Conservation (phyloP, 2,797 vertebrate species). For the Helicolenus hilgendorfi region DNA sequence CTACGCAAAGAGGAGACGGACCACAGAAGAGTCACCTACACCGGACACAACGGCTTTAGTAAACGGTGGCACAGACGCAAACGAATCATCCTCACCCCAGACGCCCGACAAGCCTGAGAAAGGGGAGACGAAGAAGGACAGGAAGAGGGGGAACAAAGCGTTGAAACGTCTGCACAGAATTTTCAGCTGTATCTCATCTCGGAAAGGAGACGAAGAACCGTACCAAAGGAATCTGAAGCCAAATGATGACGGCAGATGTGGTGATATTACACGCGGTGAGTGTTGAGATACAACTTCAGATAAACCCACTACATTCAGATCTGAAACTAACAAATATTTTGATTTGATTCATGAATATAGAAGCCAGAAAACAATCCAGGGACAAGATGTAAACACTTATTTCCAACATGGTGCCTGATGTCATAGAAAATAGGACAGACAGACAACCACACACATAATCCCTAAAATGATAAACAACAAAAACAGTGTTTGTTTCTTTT, state of each 20-base stretch:
- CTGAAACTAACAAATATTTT: neutral
- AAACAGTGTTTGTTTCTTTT: rapidly evolving
- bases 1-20: constrained; percentile 80
- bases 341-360: neutral
- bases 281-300: neutral
- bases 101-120: neutral
- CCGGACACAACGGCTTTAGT: rapidly evolving
- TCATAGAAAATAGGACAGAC: too few relatives aligned
- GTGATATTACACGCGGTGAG: rapidly evolving
- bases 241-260: rapidly evolving
- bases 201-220: rapidly evolving
- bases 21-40: neutral
- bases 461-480: too few relatives aligned
- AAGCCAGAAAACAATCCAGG: neutral
- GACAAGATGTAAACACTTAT: too few relatives aligned
- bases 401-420: too few relatives aligned
- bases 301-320: neutral
- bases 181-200: constrained; percentile 59
- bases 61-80: rapidly evolving
- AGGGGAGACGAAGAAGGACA: neutral
- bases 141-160: constrained; percentile 2
- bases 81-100: neutral
- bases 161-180: rapidly evolving
- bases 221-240: rapidly evolving
- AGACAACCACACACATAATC: too few relatives aligned